Conservation (phyloP, 1,140 invertebrate genomes). For the Bathynomus jamesi region DNA sequence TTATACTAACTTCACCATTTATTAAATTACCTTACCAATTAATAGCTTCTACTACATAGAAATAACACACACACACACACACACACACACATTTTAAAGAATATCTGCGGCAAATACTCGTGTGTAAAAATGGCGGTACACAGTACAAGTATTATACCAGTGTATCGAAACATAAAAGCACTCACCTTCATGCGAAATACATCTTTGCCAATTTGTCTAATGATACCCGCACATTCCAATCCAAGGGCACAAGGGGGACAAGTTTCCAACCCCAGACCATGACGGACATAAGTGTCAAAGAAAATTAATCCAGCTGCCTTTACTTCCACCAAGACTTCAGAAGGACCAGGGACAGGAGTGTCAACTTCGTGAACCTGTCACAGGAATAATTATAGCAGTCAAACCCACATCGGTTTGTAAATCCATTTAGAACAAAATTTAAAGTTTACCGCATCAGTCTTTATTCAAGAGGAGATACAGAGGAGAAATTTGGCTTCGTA, state of each 20-base stretch:
- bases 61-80: too few species aligned
- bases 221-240: slow-evolving; percentile 46
- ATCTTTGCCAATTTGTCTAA: slow-evolving; percentile 41
- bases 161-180: too few species aligned
- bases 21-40: too few species aligned
- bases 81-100: too few species aligned
- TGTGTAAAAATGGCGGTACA: too few species aligned
- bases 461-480: background rate
- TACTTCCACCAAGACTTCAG: slow-evolving; percentile 20
- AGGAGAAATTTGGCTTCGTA: background rate
- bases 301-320: slow-evolving; percentile 44
- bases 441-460: background rate
- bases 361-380: slow-evolving; percentile 8
- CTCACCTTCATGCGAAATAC: slow-evolving; percentile 40
- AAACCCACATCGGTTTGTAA: too few species aligned
- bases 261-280: slow-evolving; percentile 43
- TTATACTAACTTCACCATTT: too few species aligned
- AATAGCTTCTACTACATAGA: too few species aligned
- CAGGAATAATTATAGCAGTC: too few species aligned
- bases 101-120: too few species aligned
- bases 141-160: too few species aligned
- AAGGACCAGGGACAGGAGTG: background rate
- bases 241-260: slow-evolving; percentile 47
- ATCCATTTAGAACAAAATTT: too few species aligned
- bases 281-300: slow-evolving; percentile 47